These are phyloP conservation scores for Sphaeramia orbicularis DNA, from an alignment of 2,797 vertebrate genomes.

Conservation along the genomic window DNA sequence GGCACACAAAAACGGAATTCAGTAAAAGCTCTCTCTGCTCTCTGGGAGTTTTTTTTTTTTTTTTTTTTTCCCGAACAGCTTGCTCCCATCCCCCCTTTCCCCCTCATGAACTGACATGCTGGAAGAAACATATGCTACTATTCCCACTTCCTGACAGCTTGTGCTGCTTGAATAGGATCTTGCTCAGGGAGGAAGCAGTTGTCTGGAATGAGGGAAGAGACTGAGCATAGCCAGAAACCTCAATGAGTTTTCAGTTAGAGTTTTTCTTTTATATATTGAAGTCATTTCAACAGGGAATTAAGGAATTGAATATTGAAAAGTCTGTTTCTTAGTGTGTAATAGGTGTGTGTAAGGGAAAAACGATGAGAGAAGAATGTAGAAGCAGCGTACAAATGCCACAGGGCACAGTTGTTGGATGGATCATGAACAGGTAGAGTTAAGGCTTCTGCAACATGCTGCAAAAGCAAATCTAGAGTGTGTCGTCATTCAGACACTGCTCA, in stretches of 20 bases:
- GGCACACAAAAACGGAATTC: constrained; percentile 87
- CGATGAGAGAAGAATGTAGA: not conserved
- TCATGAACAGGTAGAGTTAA: too few relatives aligned
- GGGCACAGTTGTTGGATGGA: too few relatives aligned
- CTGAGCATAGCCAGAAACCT: constrained; percentile 49
- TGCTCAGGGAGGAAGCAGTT: constrained; percentile 78
- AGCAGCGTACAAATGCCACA: not conserved
- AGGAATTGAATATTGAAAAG: constrained; percentile 21
- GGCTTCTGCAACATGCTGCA: too few relatives aligned
- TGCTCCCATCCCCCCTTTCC: constrained; percentile 80
- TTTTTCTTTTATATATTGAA: constrained; percentile 6
- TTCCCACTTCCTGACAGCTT: constrained; percentile 85
- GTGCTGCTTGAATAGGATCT: constrained; percentile 80
- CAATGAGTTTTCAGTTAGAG: constrained; percentile 12
- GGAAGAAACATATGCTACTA: constrained; percentile 87
- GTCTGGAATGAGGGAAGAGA: constrained; percentile 68
- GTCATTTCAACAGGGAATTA: constrained; percentile 8
- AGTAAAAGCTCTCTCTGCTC: constrained; percentile 81
- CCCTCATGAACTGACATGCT: constrained; percentile 85
- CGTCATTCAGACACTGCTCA: too few relatives aligned
- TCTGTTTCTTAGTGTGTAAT: constrained; percentile 32
- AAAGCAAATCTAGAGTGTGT: too few relatives aligned
- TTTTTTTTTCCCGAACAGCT: constrained; percentile 75
- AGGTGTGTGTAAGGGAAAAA: constrained; percentile 6
- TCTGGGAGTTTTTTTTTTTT: constrained; percentile 61